Evolutionary conservation across 2,797 vertebrate genomes (phyloP).

Genomic region (Lateolabrax maculatus): DNA sequence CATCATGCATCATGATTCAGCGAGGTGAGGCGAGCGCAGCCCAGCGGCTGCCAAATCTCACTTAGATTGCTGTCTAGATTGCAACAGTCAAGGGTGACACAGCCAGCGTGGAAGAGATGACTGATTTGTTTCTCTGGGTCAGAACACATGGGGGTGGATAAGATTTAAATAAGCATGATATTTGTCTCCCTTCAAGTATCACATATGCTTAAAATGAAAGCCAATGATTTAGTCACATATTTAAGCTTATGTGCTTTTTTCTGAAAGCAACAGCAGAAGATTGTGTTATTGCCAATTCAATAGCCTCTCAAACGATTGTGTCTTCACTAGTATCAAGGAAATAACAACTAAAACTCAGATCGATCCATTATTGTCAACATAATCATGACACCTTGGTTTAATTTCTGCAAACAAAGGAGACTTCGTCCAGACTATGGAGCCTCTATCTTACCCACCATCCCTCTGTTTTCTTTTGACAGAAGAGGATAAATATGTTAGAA

Average conservation of each 20-base stretch:
- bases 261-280: background rate
- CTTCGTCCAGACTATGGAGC: background rate
- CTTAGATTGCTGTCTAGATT: constrained; percentile 64
- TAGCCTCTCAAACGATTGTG: background rate
- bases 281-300: background rate
- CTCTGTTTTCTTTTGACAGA: background rate
- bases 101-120: constrained; percentile 42
- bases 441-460: background rate
- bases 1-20: constrained; percentile 81
- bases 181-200: background rate
- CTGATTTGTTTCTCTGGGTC: constrained; percentile 60
- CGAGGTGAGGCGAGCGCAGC: constrained; percentile 64
- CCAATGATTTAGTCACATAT: constrained; percentile 8
- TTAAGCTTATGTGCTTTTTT: background rate
- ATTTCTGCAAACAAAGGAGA: background rate
- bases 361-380: constrained; percentile 2
- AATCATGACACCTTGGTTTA: background rate
- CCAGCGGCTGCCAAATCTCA: constrained; percentile 71
- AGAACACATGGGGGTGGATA: constrained; percentile 17
- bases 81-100: constrained; percentile 57
- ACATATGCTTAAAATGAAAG: background rate
- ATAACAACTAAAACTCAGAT: background rate
- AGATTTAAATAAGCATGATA: constrained; percentile 30
- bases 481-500: background rate
- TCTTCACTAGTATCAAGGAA: background rate